Base-by-base conservation (phyloP, 2,113 vertebrate genomes). In the Eurypyga helias region DNA sequence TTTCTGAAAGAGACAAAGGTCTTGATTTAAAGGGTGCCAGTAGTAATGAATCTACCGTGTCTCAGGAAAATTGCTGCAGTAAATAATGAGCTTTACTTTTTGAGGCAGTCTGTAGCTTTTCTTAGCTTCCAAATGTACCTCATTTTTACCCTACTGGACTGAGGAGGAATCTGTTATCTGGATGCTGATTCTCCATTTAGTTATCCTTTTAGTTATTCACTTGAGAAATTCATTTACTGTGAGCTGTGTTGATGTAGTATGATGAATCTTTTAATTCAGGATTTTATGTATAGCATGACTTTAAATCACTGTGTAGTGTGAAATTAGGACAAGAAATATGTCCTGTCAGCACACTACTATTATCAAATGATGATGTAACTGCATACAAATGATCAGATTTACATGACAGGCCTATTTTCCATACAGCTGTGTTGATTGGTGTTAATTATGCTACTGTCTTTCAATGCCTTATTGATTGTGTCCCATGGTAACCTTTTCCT, bases 381-480 rank as follows among this genome's bases (percentile, higher is more conserved):
- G 94, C 92, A 79, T 93, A 76, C 57, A 97, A 87, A 94, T 77
- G 57, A 96, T 93, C 3, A 12, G 87, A 93, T 93, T 96, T 96
- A 87, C 75, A 90, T 93, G 95, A 33, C 84, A 95, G 75, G 57
- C 87, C 82, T 94, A 36, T 83, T 94, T 96, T 93, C 73, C 75
- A 61, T 95, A 66, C 95, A 93, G 70, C 95, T 96, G 92, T 91
- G 96, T 72, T 96, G 94, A 94, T 85, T 91, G 87, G 73, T 91
- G 87, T 91, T 96, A 95, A 97, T 95, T 93, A 84, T 61, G 52
- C 72, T 79, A 31, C 87, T 67, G 84, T 76, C 66, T 94, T 94
- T 96, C 93, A 97, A 17, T 91, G 84, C 60, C 16, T 90, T 96
- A 96, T 97, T 95, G 93, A 96, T 93, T 94, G 88, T 92, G 83